These are phyloP conservation scores for Drosophila melanogaster DNA, from an alignment of 1,140 invertebrate species.

Conservation along the genomic window Release_6_plus_ISO1_MT NT_033779.5:12608001-12608500, in stretches of 20 bases:
- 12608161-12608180: conserved; percentile 38
- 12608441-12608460: conserved; percentile 76
- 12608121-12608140: conserved; percentile 72
- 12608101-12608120: conserved; percentile 74
- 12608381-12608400: conserved; percentile 22
- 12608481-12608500: conserved; percentile 64
- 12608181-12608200: conserved; percentile 47
- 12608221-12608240: conserved; percentile 64
- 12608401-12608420: conserved; percentile 18
- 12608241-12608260: neutral
- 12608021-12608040: conserved; percentile 58
- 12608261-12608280: conserved; percentile 60
- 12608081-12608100: conserved; percentile 42
- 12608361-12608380: conserved; percentile 64
- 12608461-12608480: conserved; percentile 68
- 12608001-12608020: conserved; percentile 62
- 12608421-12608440: conserved; percentile 82
- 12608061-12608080: conserved; percentile 38
- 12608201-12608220: conserved; percentile 76
- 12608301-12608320: conserved; percentile 52
- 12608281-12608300: conserved; percentile 83
- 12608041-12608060: conserved; percentile 40
- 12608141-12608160: conserved; percentile 60
- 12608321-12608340: conserved; percentile 50
- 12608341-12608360: conserved; percentile 18